Base-by-base conservation (phyloP, 2,888 invertebrate genomes). In the Masnerella sp. region DNA sequence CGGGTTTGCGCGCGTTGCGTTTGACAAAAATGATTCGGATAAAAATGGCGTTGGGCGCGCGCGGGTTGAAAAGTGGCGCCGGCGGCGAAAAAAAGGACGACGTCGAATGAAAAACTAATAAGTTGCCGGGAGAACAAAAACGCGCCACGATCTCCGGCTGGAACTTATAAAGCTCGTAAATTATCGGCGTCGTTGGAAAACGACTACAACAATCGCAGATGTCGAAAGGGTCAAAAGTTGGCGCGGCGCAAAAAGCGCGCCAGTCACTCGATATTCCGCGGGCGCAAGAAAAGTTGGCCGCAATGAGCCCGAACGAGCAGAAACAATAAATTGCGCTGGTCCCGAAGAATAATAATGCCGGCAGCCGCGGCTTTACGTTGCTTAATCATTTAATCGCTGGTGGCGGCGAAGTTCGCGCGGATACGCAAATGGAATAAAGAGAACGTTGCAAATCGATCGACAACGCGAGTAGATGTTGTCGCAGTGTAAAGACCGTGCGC, bases 91-190 rank as follows among this genome's bases (percentile, higher is more conserved):
- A 69, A 64, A 18, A 42, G 20, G 17, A n/a, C n/a, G n/a, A n/a
- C n/a, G n/a, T n/a, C n/a, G n/a, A n/a, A n/a, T n/a, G n/a, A n/a
- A n/a, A n/a, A n/a, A n/a, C n/a, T n/a, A n/a, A n/a, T n/a, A n/a
- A n/a, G n/a, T n/a, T n/a, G n/a, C n/a, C n/a, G n/a, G n/a, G n/a
- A n/a, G n/a, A n/a, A n/a, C n/a, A n/a, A n/a, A n/a, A n/a, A n/a
- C n/a, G n/a, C n/a, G n/a, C n/a, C n/a, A n/a, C n/a, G n/a, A n/a
- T n/a, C n/a, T n/a, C n/a, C n/a, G n/a, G n/a, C n/a, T n/a, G n/a
- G n/a, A n/a, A n/a, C n/a, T 79, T 77, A 74, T 77, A 77, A 76
- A 79, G 74, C 77, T 77, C 77, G 72, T 79, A 77, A 78, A 78
- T 79, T 78, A 77, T 77, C 68, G 43, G 65, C 40, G 68, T 14